A percentile compares a stretch with the other conserved stretches of the same genome.
Conservation (phyloP, 2,888 invertebrate genomes). For the Galerucella nymphaeae region DNA sequence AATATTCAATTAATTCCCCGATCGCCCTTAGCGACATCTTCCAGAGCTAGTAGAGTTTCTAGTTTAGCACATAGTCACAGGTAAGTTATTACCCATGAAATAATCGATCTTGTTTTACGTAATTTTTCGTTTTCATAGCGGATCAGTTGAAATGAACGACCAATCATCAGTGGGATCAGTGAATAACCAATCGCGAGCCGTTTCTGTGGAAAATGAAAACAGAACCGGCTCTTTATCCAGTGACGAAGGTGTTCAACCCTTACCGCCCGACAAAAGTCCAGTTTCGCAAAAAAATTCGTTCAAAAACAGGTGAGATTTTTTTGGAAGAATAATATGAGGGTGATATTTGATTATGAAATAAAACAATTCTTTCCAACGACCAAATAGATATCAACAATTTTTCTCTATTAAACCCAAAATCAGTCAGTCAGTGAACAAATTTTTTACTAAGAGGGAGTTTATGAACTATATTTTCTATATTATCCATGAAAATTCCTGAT, state of each 20-base stretch:
- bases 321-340: neutral
- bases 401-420: too few relatives aligned
- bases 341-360: too few relatives aligned
- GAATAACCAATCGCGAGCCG: slow-evolving; percentile 67
- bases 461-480: too few relatives aligned
- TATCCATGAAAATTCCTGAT: too few relatives aligned
- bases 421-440: too few relatives aligned
- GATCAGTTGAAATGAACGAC: slow-evolving; percentile 76
- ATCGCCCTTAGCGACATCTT: slow-evolving; percentile 65
- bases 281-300: slow-evolving; percentile 62
- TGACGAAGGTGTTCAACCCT: slow-evolving; percentile 70
- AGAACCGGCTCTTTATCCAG: slow-evolving; percentile 75
- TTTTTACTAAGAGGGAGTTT: too few relatives aligned
- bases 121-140: slow-evolving; percentile 62
- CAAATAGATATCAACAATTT: too few relatives aligned
- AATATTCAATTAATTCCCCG: slow-evolving; percentile 62
- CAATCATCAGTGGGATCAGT: slow-evolving; percentile 66
- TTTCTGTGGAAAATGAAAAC: slow-evolving; percentile 73
- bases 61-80: slow-evolving; percentile 80
- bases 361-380: too few relatives aligned
- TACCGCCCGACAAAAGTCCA: slow-evolving; percentile 65
- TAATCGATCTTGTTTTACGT: neutral
- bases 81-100: slow-evolving; percentile 56
- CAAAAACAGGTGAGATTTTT: slow-evolving; percentile 52
- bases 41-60: slow-evolving; percentile 74